Base-by-base conservation (phyloP, 2,113 vertebrate species). In the Monopterus albus region DNA sequence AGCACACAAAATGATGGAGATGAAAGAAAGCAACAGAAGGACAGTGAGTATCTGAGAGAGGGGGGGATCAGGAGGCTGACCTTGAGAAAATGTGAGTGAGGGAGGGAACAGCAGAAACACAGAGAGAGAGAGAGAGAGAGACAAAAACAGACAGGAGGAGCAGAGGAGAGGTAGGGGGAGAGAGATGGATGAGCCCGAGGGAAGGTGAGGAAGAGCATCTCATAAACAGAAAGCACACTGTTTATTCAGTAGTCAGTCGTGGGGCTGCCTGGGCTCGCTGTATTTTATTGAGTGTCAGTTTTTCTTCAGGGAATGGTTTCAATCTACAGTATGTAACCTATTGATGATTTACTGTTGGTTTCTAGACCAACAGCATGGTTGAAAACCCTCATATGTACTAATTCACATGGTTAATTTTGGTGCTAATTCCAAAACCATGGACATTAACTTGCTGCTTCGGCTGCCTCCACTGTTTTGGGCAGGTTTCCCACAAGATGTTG, bases 1-100 rank as follows among this genome's bases (percentile, higher is more conserved):
- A 55, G 61, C 53, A 36, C 20, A 26, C 26, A 43, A 67, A 81
- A 71, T 60, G 46, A 75, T 52, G 55, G 47, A 79, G 80, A 85
- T 79, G 58, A 81, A 82, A 78, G 81, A 40, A 63, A 36, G 7
- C n/a, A n/a, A 17, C 25, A 26, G 18, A 50, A 39, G 39, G 50
- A 61, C 50, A 2, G 9, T 23, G 17, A 39, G 42, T 20, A 1
- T 52, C 17, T 47, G 7, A 42, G 33, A 35, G 56, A 18, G 36
- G n/a, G 13, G 17, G 36, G 46, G 60, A 60, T 55, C n/a, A 0
- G 46, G 29, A 26, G 11, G 60, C 18, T 53, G 70, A 78, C 80
- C 75, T 79, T 76, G 75, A 63, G 49, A 45, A 51, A 57, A 66
- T 35, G 39, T 69, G n/a, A 28, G 17, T 2, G 13, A 65, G 18